Conservation (phyloP, 2,797 vertebrate species). For the Potorous gilbertii region DNA sequence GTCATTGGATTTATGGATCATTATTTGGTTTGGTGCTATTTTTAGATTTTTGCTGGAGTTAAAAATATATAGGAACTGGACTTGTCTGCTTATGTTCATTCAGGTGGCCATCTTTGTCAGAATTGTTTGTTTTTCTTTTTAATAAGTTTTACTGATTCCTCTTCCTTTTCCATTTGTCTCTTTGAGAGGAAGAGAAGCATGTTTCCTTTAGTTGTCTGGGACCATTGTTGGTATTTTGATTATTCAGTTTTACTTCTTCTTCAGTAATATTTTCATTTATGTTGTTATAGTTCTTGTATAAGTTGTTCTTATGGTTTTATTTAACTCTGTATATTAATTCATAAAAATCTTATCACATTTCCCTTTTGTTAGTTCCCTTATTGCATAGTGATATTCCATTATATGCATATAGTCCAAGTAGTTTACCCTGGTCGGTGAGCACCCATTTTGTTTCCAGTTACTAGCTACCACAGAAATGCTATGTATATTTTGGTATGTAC, state of each 20-base stretch:
- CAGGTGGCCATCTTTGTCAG: background rate
- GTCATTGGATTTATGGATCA: background rate
- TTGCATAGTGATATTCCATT: background rate
- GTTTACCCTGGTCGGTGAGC: background rate
- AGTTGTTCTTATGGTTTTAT: background rate
- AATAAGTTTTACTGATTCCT: background rate
- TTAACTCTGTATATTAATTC: background rate
- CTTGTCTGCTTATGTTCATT: background rate
- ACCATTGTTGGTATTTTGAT: background rate
- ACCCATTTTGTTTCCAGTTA: background rate
- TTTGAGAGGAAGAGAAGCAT: background rate
- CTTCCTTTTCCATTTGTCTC: background rate
- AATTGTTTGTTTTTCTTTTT: background rate
- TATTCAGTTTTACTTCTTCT: background rate
- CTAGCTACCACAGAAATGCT: background rate
- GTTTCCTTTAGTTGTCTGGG: background rate
- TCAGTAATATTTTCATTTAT: background rate
- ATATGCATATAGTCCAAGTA: background rate
- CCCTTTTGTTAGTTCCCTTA: background rate
- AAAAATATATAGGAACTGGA: background rate
- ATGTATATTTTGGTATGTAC: background rate
- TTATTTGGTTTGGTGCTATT: background rate
- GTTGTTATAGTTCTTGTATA: background rate
- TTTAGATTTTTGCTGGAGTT: background rate
- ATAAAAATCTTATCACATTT: background rate